These are phyloP conservation scores for Sarcophaga caerulescens DNA, from an alignment of 2,888 invertebrate genomes.

Conservation along the genomic window DNA sequence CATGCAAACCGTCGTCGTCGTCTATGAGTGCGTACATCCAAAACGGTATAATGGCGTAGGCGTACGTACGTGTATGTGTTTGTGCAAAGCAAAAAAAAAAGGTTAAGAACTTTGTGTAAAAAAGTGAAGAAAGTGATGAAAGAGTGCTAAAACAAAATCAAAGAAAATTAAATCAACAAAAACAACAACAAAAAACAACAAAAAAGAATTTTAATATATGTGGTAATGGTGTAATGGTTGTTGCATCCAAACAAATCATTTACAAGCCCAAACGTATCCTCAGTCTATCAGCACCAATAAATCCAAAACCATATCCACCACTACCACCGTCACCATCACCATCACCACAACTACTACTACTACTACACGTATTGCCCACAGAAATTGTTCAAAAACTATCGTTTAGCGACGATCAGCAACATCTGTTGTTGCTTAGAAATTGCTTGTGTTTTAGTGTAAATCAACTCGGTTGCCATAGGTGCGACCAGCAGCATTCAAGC, in stretches of 20 bases:
- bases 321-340: slow-evolving; percentile 38
- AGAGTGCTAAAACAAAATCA: background rate
- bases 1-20: background rate
- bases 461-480: background rate
- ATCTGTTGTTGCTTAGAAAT: background rate
- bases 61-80: slow-evolving; percentile 14
- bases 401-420: background rate
- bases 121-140: slow-evolving; percentile 4
- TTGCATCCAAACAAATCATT: slow-evolving; percentile 48
- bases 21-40: slow-evolving; percentile 3
- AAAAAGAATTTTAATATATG: slow-evolving; percentile 50
- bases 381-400: background rate
- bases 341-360: slow-evolving; percentile 15
- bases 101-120: slow-evolving; percentile 1
- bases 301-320: background rate
- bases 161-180: background rate
- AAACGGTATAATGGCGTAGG: background rate
- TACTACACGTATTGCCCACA: background rate
- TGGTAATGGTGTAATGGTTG: slow-evolving; percentile 68
- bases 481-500: background rate
- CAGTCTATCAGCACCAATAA: background rate
- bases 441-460: background rate
- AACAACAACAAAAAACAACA: slow-evolving; percentile 1
- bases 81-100: slow-evolving; percentile 9
- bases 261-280: slow-evolving; percentile 52